phyloP scores from a whole-genome alignment of 2,888 invertebrate genomes.

The Hanleya hanleyi region DNA sequence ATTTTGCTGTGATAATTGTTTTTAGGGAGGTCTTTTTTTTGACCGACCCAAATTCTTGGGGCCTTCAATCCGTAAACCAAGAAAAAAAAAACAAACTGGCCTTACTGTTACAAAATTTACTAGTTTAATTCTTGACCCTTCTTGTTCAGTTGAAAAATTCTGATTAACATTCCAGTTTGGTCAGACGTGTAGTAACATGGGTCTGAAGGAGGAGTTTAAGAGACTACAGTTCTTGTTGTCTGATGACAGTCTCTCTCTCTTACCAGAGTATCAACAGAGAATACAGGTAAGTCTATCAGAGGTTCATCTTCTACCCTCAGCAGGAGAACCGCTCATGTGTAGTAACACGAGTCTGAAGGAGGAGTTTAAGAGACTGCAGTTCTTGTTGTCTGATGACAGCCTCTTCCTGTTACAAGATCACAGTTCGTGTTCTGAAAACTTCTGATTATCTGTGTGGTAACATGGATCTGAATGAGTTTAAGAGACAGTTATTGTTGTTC shows the following conservation, averaged over 20 bases:
- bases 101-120: too few species aligned
- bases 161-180: conserved; percentile 78
- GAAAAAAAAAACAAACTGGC: too few species aligned
- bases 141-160: neutral
- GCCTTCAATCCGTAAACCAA: too few species aligned
- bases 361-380: conserved; percentile 83
- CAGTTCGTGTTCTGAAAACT: too few species aligned
- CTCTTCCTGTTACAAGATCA: conserved; percentile 88
- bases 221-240: conserved; percentile 86
- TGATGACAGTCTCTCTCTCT: conserved; percentile 87
- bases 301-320: too few species aligned
- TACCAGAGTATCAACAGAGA: conserved; percentile 91
- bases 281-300: conserved; percentile 70
- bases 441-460: neutral
- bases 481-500: conserved; percentile 83
- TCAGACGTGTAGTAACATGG: conserved; percentile 78
- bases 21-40: too few species aligned
- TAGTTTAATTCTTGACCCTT: neutral
- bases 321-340: too few species aligned
- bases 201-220: conserved; percentile 78
- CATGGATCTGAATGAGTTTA: conserved; percentile 80
- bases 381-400: conserved; percentile 87
- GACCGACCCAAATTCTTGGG: too few species aligned
- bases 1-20: too few species aligned
- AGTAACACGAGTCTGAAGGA: conserved; percentile 70